Evolutionary conservation across 2,888 invertebrate species (phyloP).

Genomic region (Sthenelais limicola): DNA sequence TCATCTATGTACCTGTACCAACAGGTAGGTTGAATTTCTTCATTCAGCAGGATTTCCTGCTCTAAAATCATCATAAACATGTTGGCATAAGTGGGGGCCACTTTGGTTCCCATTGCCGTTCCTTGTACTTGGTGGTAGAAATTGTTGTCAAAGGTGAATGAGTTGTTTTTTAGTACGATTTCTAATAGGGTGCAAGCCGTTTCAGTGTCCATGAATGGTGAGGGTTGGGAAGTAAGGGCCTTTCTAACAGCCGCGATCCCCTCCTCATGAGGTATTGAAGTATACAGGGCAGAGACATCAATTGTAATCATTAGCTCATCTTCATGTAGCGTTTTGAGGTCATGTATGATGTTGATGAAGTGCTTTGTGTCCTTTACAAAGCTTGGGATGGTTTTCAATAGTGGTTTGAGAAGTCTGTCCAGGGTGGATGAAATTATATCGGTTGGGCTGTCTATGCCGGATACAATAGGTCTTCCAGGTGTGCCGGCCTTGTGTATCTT

Average conservation of each 20-base stretch:
- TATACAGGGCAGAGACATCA: slow-evolving; percentile 5
- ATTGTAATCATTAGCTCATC: slow-evolving; percentile 15
- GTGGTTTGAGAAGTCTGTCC: not conserved
- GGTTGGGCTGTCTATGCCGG: slow-evolving; percentile 1
- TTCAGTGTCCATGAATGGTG: not conserved
- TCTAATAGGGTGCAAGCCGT: not conserved
- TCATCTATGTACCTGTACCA: slow-evolving; percentile 10
- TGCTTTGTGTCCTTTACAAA: slow-evolving; percentile 18
- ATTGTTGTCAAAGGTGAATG: not conserved
- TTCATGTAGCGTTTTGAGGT: not conserved
- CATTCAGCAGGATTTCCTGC: not conserved
- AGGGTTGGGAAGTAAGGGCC: not conserved
- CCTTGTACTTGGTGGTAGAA: slow-evolving; percentile 10
- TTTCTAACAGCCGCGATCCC: not conserved
- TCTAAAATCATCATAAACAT: not conserved
- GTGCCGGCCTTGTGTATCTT: not conserved
- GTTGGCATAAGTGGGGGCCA: slow-evolving; percentile 19
- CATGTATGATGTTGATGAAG: slow-evolving; percentile 11
- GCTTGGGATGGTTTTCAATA: not conserved
- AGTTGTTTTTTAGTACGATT: slow-evolving; percentile 16
- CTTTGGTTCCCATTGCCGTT: slow-evolving; percentile 14
- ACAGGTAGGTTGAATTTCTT: not conserved
- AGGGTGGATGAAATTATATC: not conserved
- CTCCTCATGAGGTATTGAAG: slow-evolving; percentile 19
- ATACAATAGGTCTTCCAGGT: slow-evolving; percentile 12